Base-by-base conservation (phyloP, 1,140 invertebrate genomes). In the Paramacrobiotus metropolitanus region DNA sequence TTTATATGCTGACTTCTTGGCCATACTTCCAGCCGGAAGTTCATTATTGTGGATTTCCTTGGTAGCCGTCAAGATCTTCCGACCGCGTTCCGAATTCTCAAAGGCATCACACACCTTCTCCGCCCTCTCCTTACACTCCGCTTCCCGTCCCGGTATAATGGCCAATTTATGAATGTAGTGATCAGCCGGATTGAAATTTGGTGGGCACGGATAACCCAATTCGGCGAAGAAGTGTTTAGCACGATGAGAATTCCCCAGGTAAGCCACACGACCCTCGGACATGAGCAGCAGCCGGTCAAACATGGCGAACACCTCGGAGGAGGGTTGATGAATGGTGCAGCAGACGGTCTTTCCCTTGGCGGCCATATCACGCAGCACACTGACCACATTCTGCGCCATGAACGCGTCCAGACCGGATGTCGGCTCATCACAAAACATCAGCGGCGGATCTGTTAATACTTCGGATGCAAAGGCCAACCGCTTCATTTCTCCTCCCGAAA, bases 361-460 rank as follows among this genome's bases (percentile, higher is more conserved):
- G 0, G 89, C 84, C 72, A 78, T 65, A 65, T 67, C 61, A 45
- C 65, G 86, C 63, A 90, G 72, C 64, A 87, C 83, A 68, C 83
- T 82, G 20, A 95, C 81, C 21, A 95, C 86, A 70, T 87, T 93
- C 65, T 84, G 81, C 0, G 91, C 91, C 68, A 90, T 92, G 67
- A 82, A 90, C 0, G 90, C 87, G 71, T 97, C 92, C 45, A 95
- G 72, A 79, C 93, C 78, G 28, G 76, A 93, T 0, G 93, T 97
- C 1, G 92, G 91, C 70, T 97, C 93, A 70, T 98, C 93, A 72
- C 91, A 96, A 69, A 97, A 90, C 79, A 97, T 81, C 31, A 98
- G 73, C 1, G 87, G 83, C 1, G 93, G 92, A 76, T 96, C 85
- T 0, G 89, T 96, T 24, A 96, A 75, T 21, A 95, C 75, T 77